Conservation (phyloP, 1,140 invertebrate genomes). For the Apis dorsata region DNA sequence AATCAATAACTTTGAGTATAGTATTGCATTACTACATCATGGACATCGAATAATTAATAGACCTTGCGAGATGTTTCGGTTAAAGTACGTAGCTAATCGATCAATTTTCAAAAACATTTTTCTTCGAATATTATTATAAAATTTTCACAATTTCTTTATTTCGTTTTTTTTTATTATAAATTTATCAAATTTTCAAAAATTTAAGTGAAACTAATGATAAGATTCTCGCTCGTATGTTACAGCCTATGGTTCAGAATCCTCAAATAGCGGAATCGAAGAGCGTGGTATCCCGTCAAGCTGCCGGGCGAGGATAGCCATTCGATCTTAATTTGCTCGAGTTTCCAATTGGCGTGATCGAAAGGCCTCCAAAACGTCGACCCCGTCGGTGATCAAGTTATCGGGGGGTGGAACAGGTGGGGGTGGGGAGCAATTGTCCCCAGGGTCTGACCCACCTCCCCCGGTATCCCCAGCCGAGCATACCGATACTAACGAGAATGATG, state of each 20-base stretch:
- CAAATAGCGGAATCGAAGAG: conserved; percentile 71
- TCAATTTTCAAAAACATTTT: background rate
- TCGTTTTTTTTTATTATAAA: too few relatives aligned
- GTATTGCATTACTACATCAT: conserved; percentile 19
- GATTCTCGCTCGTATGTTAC: conserved; percentile 53
- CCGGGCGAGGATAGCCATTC: conserved; percentile 43
- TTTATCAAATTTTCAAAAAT: too few relatives aligned
- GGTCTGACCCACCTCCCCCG: conserved; percentile 68
- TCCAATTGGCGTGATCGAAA: conserved; percentile 66
- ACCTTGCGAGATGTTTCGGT: background rate
- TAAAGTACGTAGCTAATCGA: background rate
- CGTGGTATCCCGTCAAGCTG: conserved; percentile 34
- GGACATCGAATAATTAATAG: conserved; percentile 30
- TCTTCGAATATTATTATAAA: background rate
- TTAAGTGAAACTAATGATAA: background rate
- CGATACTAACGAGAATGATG: conserved; percentile 41
- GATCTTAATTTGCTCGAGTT: conserved; percentile 54
- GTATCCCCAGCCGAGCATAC: conserved; percentile 50
- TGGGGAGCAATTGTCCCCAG: conserved; percentile 72
- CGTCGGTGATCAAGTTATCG: conserved; percentile 77
- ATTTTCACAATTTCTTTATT: background rate
- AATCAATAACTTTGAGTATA: conserved; percentile 38
- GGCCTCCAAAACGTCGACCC: conserved; percentile 79
- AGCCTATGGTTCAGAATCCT: conserved; percentile 73
- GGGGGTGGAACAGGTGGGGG: conserved; percentile 76